Evolutionary conservation across 2,888 invertebrate species (phyloP), one percentile per base, ranked within the genome.

Genomic region (Trilocha varians): DNA sequence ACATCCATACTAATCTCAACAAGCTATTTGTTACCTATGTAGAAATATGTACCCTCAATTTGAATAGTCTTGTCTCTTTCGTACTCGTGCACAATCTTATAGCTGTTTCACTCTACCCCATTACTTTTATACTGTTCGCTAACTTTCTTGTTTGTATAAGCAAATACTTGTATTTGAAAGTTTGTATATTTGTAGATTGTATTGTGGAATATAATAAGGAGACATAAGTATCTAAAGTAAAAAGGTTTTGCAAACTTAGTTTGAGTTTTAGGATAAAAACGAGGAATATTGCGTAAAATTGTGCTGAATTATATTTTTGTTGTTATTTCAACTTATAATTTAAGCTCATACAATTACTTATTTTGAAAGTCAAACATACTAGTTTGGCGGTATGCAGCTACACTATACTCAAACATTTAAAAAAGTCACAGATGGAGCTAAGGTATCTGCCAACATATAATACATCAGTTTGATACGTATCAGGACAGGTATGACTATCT

Each of bases 51-150:
- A 84, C 77, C 83, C 83, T 84, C 83, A 82, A 83, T 85, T 84
- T 85, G 78, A 84, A 83, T 84, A 78, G 73, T 65, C 61, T 63
- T 52, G 46, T 83, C 85, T 74, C 82, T 48, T 57, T 84, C 67
- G 36, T 70, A 51, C 83, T 52, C 43, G 44, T 40, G 44, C 43
- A 43, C 48, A 40, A 33, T 56, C 49, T 52, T 46, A 47, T 50
- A 46, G 40, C 66, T 48, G 49, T 80, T 69, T 74, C 76, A 45
- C 58, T 84, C 83, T 80, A 76, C 77, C 76, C 80, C 79, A 85
- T 85, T 84, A 84, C 83, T 83, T 85, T 84, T 84, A 85, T 85
- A 84, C 84, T 83, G 85, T 85, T 85, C 85, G 83, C 84, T 84
- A 84, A 84, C 84, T 85, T 85, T 84, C 84, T 85, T 85, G 85